Percentiles rank a stretch among this genome's conserved stretches.
These are phyloP conservation scores for Penaeus vannamei DNA, from an alignment of 1,140 invertebrate genomes.

Conservation along the genomic window DNA sequence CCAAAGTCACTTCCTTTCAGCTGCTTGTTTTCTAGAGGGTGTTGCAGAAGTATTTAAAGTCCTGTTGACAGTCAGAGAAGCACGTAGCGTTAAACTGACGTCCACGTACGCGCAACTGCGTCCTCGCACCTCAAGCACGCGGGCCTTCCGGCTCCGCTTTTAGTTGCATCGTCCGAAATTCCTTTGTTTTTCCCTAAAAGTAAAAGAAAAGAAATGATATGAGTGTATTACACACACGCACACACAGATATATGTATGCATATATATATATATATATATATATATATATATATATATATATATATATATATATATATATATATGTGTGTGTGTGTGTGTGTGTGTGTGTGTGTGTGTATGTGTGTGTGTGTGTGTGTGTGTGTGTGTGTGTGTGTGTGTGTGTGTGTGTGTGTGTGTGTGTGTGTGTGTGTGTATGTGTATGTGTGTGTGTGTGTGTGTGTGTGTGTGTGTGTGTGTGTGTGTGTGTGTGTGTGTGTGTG, in stretches of 20 bases:
- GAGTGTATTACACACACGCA: background rate
- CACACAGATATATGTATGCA: background rate
- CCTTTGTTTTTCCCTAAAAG: no score
- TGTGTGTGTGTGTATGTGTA: slow-evolving; percentile 10
- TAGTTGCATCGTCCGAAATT: no score
- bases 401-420: slow-evolving; percentile 45
- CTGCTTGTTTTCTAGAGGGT: no score
- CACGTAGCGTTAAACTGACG: no score
- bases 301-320: background rate
- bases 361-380: slow-evolving; percentile 18
- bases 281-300: background rate
- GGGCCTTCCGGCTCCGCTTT: no score
- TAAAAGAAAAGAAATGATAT: background rate
- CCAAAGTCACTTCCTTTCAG: no score
- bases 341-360: background rate
- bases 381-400: slow-evolving; percentile 39
- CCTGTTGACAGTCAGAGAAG: no score
- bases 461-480: background rate
- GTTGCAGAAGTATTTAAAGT: no score
- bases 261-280: background rate
- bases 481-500: slow-evolving; percentile 2
- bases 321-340: background rate
- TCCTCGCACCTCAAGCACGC: no score
- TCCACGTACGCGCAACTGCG: no score
- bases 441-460: no score